These are phyloP conservation scores for Desmophyllum pertusum DNA, from an alignment of 92 coral and sea anemone genomes.

Conservation along the genomic window DNA sequence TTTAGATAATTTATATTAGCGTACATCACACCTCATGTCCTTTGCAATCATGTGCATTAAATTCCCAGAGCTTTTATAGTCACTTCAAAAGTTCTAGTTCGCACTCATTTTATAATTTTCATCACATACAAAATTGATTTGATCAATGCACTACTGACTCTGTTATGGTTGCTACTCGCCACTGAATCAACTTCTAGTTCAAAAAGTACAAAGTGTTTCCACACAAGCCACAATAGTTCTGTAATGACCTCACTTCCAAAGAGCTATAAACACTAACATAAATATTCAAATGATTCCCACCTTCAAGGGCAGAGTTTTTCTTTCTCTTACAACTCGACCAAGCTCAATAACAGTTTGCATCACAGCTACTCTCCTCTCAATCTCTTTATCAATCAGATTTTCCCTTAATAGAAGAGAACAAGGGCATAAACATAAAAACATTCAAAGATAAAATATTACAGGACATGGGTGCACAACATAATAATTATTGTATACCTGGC, in stretches of 20 bases:
- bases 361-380: conserved; percentile 86
- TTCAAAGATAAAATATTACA: not conserved
- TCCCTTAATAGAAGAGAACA: conserved; percentile 56
- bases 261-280: not conserved
- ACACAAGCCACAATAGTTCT: not conserved
- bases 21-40: too few species aligned
- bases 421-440: not conserved
- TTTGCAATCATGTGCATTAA: too few species aligned
- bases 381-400: conserved; percentile 79
- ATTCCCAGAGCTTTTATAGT: too few species aligned
- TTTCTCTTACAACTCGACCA: conserved; percentile 94
- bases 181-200: too few species aligned
- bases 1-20: too few species aligned
- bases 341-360: conserved; percentile 98
- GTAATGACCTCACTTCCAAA: not conserved
- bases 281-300: conserved; percentile 62
- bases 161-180: too few species aligned
- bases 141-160: too few species aligned
- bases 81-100: too few species aligned
- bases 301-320: conserved; percentile 96
- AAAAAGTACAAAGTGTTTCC: too few species aligned
- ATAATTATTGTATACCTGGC: not conserved
- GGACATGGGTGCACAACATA: not conserved
- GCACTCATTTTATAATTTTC: not conserved
- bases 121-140: not conserved